Evolutionary conservation across 2,797 vertebrate genomes (phyloP), one percentile per base, ranked within the genome.

Genomic region (Phalloptychus januarius): DNA sequence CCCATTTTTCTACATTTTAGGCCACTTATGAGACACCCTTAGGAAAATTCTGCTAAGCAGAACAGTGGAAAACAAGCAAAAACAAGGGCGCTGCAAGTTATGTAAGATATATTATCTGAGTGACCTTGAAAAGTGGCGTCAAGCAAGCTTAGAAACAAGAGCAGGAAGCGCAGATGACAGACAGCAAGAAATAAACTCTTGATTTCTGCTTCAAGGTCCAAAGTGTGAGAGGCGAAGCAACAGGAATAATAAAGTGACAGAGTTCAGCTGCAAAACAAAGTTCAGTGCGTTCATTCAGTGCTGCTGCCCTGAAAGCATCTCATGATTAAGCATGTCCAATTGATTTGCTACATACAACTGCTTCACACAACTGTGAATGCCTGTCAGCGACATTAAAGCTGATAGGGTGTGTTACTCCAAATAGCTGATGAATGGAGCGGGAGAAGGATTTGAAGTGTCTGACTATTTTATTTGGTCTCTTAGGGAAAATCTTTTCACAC

Each of bases 91-190:
- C 48, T 13, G 67, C 36, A 72, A n/a, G 86, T 91, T 92, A 85
- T 54, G 76, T 83, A 85, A 92, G 78, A 74, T 65, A 81, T 79
- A 81, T 88, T 81, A 73, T 86, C 86, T 75, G 63, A 76, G 87
- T 89, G 91, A 91, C 91, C 90, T 92, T 90, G 87, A 85, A 86
- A 80, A 84, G 83, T 83, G 79, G 76, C 61, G 16, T 82, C 73
- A 70, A 79, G 52, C 71, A 44, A 28, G 72, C 80, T 85, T 52
- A 25, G 76, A 86, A 90, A 92, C 88, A 91, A 83, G 87, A 86
- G 83, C 80, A 91, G 89, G 89, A 93, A 85, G 88, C 79, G 79
- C 45, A 81, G 86, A 88, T 90, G 89, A 92, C 75, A 50, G 91
- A 92, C 79, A 77, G 81, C 74, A 78, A 83, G 48, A 83, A 90